Conservation (phyloP, 2,888 invertebrate species). For the Limulus polyphemus region DNA sequence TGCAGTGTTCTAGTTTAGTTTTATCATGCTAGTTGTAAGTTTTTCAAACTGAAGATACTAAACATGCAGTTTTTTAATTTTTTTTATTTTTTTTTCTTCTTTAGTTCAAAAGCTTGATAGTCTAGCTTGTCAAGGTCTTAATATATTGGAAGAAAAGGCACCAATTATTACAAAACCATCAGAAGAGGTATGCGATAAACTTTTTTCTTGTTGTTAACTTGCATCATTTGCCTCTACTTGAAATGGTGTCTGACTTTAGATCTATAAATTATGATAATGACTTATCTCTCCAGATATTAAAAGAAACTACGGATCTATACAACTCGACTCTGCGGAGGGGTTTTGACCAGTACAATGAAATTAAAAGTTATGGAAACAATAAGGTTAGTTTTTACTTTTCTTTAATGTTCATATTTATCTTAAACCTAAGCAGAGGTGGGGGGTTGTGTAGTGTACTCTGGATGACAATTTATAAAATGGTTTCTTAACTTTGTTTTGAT, state of each 20-base stretch:
- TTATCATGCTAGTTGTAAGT: too few species aligned
- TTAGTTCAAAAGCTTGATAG: slow-evolving; percentile 33
- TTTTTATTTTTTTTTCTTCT: slow-evolving; percentile 15
- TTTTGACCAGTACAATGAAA: background rate
- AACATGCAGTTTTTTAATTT: too few species aligned
- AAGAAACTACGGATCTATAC: background rate
- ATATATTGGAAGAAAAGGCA: slow-evolving; percentile 67
- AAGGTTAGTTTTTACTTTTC: background rate
- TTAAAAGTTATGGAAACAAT: background rate
- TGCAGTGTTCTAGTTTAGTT: too few species aligned
- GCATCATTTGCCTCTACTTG: too few species aligned
- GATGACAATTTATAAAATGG: too few species aligned
- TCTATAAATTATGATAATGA: background rate
- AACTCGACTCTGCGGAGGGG: background rate
- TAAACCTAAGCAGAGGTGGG: too few species aligned
- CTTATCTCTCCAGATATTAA: background rate
- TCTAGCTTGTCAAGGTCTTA: slow-evolving; percentile 67
- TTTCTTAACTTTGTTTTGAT: too few species aligned
- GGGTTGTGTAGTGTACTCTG: too few species aligned
- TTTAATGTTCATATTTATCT: too few species aligned
- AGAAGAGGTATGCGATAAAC: slow-evolving; percentile 62
- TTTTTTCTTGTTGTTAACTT: too few species aligned
- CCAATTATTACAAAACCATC: slow-evolving; percentile 73
- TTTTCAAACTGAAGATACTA: too few species aligned
- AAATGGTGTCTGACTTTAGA: slow-evolving; percentile 23